A percentile compares a stretch with the other conserved stretches of the same genome.
Evolutionary conservation across 1,140 invertebrate species (phyloP).

Genomic region (Tetraneura akinire): DNA sequence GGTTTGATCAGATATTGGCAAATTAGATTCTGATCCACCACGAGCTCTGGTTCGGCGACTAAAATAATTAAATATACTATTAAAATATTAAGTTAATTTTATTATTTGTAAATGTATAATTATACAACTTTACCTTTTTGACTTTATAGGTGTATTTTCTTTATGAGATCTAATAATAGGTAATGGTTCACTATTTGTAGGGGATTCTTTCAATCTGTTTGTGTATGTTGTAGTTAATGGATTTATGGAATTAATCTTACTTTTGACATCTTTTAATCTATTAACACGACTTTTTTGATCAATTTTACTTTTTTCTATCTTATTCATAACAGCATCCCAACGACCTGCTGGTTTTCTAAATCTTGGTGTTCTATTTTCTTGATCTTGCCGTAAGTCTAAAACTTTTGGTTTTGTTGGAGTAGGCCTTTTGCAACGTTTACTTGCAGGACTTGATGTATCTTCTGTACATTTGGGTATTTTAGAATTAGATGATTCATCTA

Average conservation of each 20-base stretch:
- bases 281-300: slow-evolving; percentile 69
- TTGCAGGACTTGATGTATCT: slow-evolving; percentile 50
- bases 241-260: slow-evolving; percentile 65
- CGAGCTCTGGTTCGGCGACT: slow-evolving; percentile 34
- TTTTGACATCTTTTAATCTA: slow-evolving; percentile 76
- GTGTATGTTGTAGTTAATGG: not conserved
- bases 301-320: slow-evolving; percentile 72
- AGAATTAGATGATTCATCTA: not conserved
- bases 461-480: not conserved
- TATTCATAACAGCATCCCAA: slow-evolving; percentile 80
- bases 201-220: slow-evolving; percentile 34
- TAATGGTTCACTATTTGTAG: slow-evolving; percentile 38
- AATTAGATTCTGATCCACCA: slow-evolving; percentile 42
- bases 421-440: slow-evolving; percentile 57
- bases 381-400: slow-evolving; percentile 66
- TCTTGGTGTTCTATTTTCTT: slow-evolving; percentile 58
- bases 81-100: not conserved
- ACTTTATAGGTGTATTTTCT: slow-evolving; percentile 27
- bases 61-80: not conserved
- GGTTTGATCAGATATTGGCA: slow-evolving; percentile 7
- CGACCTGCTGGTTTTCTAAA: slow-evolving; percentile 55
- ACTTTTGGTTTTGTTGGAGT: slow-evolving; percentile 74
- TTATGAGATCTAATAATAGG: slow-evolving; percentile 4
- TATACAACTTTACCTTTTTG: slow-evolving; percentile 27
- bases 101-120: not conserved